Evolutionary conservation across 2,797 vertebrate genomes (phyloP).

Genomic region (Sebastes diploproa): DNA sequence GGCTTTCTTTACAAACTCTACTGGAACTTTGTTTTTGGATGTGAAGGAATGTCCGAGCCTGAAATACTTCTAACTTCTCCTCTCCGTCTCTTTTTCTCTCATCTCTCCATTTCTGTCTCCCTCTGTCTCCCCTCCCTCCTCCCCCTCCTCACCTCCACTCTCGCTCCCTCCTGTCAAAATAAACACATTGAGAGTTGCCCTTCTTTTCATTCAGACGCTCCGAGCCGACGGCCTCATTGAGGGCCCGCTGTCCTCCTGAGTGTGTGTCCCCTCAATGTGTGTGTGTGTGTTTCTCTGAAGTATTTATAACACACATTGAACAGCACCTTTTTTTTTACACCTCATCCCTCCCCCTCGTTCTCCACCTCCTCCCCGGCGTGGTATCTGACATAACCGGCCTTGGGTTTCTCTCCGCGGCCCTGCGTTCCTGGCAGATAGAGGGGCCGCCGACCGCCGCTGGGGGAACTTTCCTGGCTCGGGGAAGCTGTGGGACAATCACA

Average conservation of each 20-base stretch:
- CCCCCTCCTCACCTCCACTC: conserved; percentile 22
- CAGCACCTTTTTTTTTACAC: conserved; percentile 53
- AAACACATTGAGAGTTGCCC: conserved; percentile 76
- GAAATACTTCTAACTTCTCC: conserved; percentile 53
- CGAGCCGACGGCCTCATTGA: conserved; percentile 47
- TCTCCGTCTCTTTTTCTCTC: conserved; percentile 25
- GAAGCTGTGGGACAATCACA: conserved; percentile 80
- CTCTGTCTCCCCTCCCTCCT: conserved; percentile 4
- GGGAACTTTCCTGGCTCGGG: conserved; percentile 86
- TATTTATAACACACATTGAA: conserved; percentile 80
- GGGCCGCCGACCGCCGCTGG: conserved; percentile 75
- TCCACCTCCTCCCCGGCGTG: conserved; percentile 16
- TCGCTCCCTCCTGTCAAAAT: conserved; percentile 78
- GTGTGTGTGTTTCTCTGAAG: conserved; percentile 53
- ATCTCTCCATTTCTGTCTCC: conserved; percentile 45
- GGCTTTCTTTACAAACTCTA: not conserved
- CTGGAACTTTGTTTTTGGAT: conserved; percentile 63
- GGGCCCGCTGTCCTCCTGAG: conserved; percentile 45
- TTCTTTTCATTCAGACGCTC: conserved; percentile 68
- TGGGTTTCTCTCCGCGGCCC: conserved; percentile 55
- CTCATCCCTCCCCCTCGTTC: not conserved
- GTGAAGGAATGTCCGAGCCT: conserved; percentile 63
- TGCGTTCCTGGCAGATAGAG: conserved; percentile 80
- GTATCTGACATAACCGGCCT: conserved; percentile 72
- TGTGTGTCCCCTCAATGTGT: conserved; percentile 30